A percentile compares a stretch with the other conserved stretches of the same genome.
Conservation (phyloP, 2,113 vertebrate genomes). For the Plecotus auritus region DNA sequence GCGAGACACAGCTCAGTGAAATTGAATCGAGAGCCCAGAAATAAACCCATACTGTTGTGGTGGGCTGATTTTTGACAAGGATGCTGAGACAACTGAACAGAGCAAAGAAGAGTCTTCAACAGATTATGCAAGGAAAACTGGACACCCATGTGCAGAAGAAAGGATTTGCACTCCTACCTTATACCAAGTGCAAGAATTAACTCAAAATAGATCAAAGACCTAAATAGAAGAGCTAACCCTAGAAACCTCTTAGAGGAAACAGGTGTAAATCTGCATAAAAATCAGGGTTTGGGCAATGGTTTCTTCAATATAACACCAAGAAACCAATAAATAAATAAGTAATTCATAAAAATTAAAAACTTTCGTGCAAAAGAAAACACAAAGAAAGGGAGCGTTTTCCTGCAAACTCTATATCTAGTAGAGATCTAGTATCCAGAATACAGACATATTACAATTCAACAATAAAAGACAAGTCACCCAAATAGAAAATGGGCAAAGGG, state of each 20-base stretch:
- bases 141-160: not conserved
- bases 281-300: not conserved
- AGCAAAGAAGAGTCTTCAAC: not conserved
- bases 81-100: not conserved
- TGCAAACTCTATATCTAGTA: no score
- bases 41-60: not conserved
- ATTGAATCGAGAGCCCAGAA: not conserved
- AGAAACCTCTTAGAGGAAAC: not conserved
- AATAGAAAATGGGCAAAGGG: not conserved
- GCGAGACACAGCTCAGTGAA: no score
- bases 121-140: not conserved
- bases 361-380: not conserved
- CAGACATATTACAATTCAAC: not conserved
- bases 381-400: not conserved
- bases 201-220: not conserved
- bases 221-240: not conserved
- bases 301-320: not conserved
- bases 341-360: not conserved
- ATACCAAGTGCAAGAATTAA: not conserved
- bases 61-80: not conserved
- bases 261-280: not conserved
- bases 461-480: not conserved
- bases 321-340: not conserved
- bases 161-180: not conserved
- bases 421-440: not conserved